phyloP scores from a whole-genome alignment of 2,113 vertebrate species.

The human region DNA sequence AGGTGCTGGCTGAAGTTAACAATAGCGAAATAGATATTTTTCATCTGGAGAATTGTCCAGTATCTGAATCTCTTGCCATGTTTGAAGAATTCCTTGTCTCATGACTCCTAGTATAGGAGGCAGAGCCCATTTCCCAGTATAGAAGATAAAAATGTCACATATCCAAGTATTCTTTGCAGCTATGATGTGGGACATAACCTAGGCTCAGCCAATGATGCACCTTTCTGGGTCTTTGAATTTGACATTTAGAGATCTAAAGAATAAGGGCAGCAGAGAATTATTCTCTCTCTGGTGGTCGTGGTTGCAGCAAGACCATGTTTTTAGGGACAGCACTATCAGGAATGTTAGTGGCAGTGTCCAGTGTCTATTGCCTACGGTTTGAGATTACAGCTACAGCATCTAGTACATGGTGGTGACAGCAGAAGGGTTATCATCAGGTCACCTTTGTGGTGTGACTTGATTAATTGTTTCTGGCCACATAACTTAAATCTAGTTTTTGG shows the following conservation, averaged over 20 bases:
- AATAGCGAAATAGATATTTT: not conserved
- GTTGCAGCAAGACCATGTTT: not conserved
- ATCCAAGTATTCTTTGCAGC: not conserved
- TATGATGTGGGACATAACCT: not conserved
- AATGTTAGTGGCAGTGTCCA: not conserved
- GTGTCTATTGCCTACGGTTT: not conserved
- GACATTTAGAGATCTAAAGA: not conserved
- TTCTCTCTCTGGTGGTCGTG: not conserved
- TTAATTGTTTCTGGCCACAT: not conserved
- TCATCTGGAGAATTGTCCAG: not conserved
- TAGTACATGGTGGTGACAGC: not conserved
- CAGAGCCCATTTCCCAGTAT: not conserved
- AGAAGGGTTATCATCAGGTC: not conserved
- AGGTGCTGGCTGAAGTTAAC: not conserved
- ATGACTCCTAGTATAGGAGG: not conserved
- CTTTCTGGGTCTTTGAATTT: not conserved
- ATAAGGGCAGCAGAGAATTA: not conserved
- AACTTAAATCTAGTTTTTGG: not conserved
- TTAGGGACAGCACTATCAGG: not conserved
- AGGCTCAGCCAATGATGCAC: not conserved
- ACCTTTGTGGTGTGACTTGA: not conserved
- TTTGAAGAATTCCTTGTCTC: not conserved
- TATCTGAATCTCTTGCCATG: not conserved
- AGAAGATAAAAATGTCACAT: not conserved
- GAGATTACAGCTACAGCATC: not conserved